Evolutionary conservation across 2,888 invertebrate genomes (phyloP).

Genomic region (Eilema griseolum): DNA sequence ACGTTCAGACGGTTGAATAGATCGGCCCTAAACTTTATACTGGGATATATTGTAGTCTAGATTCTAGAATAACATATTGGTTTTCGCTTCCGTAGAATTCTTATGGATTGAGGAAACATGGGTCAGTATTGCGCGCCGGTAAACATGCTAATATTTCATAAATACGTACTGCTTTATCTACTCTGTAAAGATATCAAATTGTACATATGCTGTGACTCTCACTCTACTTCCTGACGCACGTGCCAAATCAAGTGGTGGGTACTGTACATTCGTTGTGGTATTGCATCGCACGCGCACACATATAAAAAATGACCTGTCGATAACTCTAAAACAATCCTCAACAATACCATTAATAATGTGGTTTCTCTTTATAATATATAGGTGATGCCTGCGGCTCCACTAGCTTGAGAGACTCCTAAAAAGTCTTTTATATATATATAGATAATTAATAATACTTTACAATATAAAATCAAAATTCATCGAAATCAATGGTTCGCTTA

Average conservation of each 20-base stretch:
- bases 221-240: not conserved
- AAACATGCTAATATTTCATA: not conserved
- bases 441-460: no score
- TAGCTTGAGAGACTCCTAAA: no score
- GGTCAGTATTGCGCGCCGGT: no score
- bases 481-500: no score
- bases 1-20: not conserved
- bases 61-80: no score
- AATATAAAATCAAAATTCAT: no score
- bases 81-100: no score
- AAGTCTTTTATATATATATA: no score
- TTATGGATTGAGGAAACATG: no score
- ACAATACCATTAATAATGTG: not conserved
- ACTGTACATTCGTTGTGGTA: conserved; percentile 43
- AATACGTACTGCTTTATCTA: not conserved
- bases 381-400: not conserved
- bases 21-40: not conserved
- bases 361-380: not conserved
- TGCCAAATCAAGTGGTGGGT: conserved; percentile 17
- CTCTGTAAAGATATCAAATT: not conserved
- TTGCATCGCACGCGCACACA: conserved; percentile 25
- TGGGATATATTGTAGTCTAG: not conserved
- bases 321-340: not conserved
- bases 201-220: not conserved
- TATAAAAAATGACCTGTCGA: conserved; percentile 8